Base-by-base conservation (phyloP, 92 coral and sea anemone species). In the Diadumene lineata region DNA sequence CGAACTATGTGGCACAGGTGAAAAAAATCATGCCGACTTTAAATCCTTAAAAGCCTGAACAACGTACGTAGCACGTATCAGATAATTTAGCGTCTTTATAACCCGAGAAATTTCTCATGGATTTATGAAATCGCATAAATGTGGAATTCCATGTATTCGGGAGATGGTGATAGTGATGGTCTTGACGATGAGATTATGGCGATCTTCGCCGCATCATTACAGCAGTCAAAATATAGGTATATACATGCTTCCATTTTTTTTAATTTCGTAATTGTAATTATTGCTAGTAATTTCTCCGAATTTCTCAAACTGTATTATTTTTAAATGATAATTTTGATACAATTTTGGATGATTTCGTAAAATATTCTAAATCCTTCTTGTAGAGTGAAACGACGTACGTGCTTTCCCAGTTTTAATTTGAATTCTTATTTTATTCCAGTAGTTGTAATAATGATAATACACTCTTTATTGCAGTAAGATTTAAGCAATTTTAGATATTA, bases 151-250 rank as follows among this genome's bases (percentile, higher is more conserved):
- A 56, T 21, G 30, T 25, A 51, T 46, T 70, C 58, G 2, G 24
- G 68, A 4, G 31, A 62, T 30, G 28, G 26, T 29, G 75, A 70
- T 0, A 27, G 50, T 30, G 77, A 72, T 21, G 56, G 50, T n/a
- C 56, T 62, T 2, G 77, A 72, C 25, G 67, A 31, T 56, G 77
- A 72, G 56, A 33, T 72, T 26, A 56, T 56, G 66, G 66, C 65
- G 21, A 72, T 72, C n/a, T 18, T 24, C 48, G 27, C 64, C 75
- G 21, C 16, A 62, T 29, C 68, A 30, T 3, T 62, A n/a, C n/a
- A n/a, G n/a, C n/a, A n/a, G n/a, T n/a, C 68, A 1, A 38, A 62
- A 7, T 30, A 15, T 9, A 43, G 68, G 68, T 62, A 62, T 28
- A 26, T 27, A 31, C 29, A 28, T 23, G 3, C 31, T 2, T 62